Conservation (phyloP, 1,140 invertebrate genomes). For the Scaptomyza hsui region DNA sequence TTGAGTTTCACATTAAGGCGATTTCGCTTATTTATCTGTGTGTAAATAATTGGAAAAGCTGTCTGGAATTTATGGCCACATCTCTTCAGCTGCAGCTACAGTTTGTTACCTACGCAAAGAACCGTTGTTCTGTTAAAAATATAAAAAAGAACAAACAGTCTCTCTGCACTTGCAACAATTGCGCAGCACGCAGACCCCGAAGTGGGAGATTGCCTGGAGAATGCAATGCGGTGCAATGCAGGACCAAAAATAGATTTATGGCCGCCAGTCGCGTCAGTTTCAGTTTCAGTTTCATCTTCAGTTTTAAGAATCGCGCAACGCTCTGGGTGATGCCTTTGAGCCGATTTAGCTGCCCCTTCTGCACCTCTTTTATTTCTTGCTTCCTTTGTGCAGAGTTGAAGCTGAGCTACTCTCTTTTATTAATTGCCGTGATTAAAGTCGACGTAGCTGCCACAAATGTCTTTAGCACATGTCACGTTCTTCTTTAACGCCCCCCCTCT, state of each 20-base stretch:
- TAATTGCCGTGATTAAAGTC: slow-evolving; percentile 76
- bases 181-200: slow-evolving; percentile 62
- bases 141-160: slow-evolving; percentile 44
- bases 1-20: slow-evolving; percentile 57
- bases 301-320: slow-evolving; percentile 47
- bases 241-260: slow-evolving; percentile 79
- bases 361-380: slow-evolving; percentile 44
- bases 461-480: slow-evolving; percentile 72
- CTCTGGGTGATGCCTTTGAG: slow-evolving; percentile 56
- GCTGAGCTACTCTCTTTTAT: slow-evolving; percentile 43
- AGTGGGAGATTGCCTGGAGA: slow-evolving; percentile 43
- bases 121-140: slow-evolving; percentile 66
- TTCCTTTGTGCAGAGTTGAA: slow-evolving; percentile 52
- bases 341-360: slow-evolving; percentile 24
- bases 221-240: slow-evolving; percentile 16
- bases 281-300: slow-evolving; percentile 48
- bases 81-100: slow-evolving; percentile 22
- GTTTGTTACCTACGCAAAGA: slow-evolving; percentile 72
- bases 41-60: slow-evolving; percentile 61
- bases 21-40: slow-evolving; percentile 54
- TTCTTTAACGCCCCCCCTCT: not conserved
- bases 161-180: slow-evolving; percentile 52
- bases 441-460: slow-evolving; percentile 57
- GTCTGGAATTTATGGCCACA: slow-evolving; percentile 43
- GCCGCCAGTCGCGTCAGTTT: slow-evolving; percentile 60